A percentile compares a stretch with the other conserved stretches of the same genome.
These are phyloP conservation scores for Lutjanus argentimaculatus DNA, from an alignment of 2,797 vertebrate genomes.

Conservation along the genomic window DNA sequence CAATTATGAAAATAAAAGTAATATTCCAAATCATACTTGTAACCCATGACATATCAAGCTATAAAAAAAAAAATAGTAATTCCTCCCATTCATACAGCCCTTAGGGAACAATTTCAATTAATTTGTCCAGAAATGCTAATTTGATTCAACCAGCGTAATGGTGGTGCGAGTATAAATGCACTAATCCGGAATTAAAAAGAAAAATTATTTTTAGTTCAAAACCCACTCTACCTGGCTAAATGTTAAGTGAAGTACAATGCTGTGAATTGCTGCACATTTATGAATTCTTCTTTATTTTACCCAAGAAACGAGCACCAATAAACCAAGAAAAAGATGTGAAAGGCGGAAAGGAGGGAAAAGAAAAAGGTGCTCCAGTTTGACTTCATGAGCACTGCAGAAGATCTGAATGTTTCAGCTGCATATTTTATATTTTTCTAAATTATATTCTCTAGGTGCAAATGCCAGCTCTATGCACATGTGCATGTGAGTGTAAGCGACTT, in stretches of 20 bases:
- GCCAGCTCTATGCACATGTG: neutral
- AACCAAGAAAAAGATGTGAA: neutral
- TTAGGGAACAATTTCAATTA: slow-evolving; percentile 49
- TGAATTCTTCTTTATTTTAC: neutral
- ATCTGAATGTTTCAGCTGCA: neutral
- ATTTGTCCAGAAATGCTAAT: slow-evolving; percentile 73
- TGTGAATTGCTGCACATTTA: slow-evolving; percentile 31
- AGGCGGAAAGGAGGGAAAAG: neutral
- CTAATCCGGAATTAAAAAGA: slow-evolving; percentile 60
- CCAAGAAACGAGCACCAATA: slow-evolving; percentile 3
- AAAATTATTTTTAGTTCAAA: slow-evolving; percentile 52
- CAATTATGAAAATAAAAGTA: slow-evolving; percentile 77
- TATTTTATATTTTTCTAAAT: neutral
- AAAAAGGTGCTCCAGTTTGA: neutral
- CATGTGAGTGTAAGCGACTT: neutral
- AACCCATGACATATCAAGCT: slow-evolving; percentile 67
- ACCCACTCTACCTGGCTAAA: slow-evolving; percentile 31
- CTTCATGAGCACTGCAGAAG: neutral
- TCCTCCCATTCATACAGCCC: slow-evolving; percentile 51
- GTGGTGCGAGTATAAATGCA: slow-evolving; percentile 59
- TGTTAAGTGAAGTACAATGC: slow-evolving; percentile 22
- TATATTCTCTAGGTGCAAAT: neutral
- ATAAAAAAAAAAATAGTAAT: slow-evolving; percentile 63
- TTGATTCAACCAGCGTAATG: slow-evolving; percentile 54
- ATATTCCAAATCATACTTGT: slow-evolving; percentile 76